Percentiles rank a stretch among this genome's conserved stretches.
Evolutionary conservation across 2,888 invertebrate genomes (phyloP).

Genomic region (Chalcosyrphus nemorum): DNA sequence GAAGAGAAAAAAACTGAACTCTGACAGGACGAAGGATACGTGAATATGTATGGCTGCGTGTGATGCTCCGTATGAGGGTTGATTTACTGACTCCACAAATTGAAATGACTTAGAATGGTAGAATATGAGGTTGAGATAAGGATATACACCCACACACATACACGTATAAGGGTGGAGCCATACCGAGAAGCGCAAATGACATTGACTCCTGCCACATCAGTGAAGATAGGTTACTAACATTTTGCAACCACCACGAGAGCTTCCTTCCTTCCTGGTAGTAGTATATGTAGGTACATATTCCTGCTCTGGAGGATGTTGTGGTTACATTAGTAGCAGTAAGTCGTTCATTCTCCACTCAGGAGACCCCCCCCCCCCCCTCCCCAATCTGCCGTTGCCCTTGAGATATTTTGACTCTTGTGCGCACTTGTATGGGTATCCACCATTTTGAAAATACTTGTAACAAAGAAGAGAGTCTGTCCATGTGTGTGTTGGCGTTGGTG

Average conservation of each 20-base stretch:
- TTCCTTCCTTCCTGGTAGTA: slow-evolving; percentile 32
- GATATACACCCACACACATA: slow-evolving; percentile 3
- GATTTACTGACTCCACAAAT: slow-evolving; percentile 82
- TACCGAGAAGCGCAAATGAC: slow-evolving; percentile 55
- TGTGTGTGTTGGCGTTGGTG: slow-evolving; percentile 29
- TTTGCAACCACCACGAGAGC: slow-evolving; percentile 29
- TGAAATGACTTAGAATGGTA: slow-evolving; percentile 79
- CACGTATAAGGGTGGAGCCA: slow-evolving; percentile 60
- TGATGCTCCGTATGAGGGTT: slow-evolving; percentile 78
- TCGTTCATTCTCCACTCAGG: slow-evolving; percentile 19
- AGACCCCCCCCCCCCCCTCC: background rate
- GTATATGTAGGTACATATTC: background rate
- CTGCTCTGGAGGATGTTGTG: slow-evolving; percentile 59
- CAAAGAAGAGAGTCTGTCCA: background rate
- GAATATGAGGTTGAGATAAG: slow-evolving; percentile 41
- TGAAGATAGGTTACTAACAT: slow-evolving; percentile 55
- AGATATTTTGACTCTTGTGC: slow-evolving; percentile 48
- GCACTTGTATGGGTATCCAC: slow-evolving; percentile 50
- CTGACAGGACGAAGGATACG: slow-evolving; percentile 7
- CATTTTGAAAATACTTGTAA: slow-evolving; percentile 64
- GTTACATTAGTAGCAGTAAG: slow-evolving; percentile 71
- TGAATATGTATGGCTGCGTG: slow-evolving; percentile 27
- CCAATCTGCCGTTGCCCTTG: too few relatives aligned
- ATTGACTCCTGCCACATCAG: slow-evolving; percentile 73
- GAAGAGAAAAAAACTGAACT: background rate